phyloP scores from a whole-genome alignment of 2,113 vertebrate species.

The Laticauda colubrina region DNA sequence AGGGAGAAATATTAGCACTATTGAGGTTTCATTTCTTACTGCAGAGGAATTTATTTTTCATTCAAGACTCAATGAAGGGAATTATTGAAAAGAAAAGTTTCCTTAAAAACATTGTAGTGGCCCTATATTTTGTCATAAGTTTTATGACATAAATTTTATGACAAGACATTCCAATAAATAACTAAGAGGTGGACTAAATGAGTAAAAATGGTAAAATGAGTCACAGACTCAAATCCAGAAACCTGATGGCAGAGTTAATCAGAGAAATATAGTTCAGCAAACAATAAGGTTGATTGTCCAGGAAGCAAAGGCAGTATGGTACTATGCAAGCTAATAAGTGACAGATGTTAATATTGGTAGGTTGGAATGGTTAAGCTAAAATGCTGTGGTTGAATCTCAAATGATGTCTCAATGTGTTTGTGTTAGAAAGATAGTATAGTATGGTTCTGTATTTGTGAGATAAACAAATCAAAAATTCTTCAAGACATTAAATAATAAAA shows the following conservation, averaged over 20 bases:
- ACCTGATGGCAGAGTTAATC: background rate
- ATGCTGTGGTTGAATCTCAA: background rate
- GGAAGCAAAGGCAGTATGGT: background rate
- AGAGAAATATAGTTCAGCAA: too few species aligned
- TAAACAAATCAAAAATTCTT: background rate
- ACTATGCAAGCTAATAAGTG: background rate
- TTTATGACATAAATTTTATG: background rate
- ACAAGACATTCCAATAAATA: background rate
- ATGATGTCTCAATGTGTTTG: background rate
- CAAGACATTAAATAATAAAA: background rate
- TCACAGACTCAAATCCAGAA: background rate
- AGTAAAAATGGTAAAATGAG: background rate
- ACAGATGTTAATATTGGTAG: background rate
- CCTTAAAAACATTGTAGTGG: background rate
- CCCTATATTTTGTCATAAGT: background rate
- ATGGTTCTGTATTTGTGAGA: background rate
- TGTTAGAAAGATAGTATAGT: background rate
- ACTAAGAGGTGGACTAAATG: background rate
- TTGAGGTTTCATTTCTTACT: background rate
- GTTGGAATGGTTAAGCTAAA: background rate
- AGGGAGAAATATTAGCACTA: background rate
- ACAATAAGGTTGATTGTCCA: background rate
- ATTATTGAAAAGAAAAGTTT: background rate
- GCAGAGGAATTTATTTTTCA: conserved; percentile 35
- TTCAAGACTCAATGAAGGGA: background rate